phyloP scores from a whole-genome alignment of 2,888 invertebrate species.

The Brassicogethes aeneus region DNA sequence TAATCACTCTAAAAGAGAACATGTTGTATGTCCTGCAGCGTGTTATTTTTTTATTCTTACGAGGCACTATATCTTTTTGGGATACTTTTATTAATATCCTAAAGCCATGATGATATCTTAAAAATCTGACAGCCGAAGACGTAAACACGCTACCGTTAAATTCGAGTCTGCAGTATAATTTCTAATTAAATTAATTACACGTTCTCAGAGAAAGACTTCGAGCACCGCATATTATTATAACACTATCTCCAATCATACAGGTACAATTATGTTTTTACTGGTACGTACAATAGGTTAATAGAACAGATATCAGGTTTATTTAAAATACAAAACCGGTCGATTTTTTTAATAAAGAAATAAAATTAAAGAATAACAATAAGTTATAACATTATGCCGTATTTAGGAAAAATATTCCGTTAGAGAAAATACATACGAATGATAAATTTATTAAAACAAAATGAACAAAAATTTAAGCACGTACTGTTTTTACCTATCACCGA shows the following conservation, averaged over 20 bases:
- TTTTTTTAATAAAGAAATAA: too few species aligned
- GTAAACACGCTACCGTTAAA: neutral
- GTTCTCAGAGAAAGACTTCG: conserved; percentile 8
- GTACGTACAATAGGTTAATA: neutral
- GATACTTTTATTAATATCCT: neutral
- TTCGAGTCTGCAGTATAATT: conserved; percentile 3
- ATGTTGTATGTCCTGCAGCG: neutral
- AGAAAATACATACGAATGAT: too few species aligned
- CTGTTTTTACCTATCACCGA: too few species aligned
- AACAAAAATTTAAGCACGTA: too few species aligned
- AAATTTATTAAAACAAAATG: too few species aligned
- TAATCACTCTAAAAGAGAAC: neutral
- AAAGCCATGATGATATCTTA: neutral
- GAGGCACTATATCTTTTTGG: neutral
- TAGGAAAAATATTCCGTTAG: too few species aligned
- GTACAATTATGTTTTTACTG: neutral
- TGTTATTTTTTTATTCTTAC: neutral
- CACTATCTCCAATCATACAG: neutral
- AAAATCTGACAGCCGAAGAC: conserved; percentile 1
- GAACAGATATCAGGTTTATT: neutral
- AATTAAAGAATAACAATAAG: too few species aligned
- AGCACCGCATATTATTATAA: neutral
- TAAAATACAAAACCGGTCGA: neutral
- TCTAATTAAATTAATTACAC: conserved; percentile 12
- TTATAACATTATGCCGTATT: too few species aligned